A percentile compares a stretch with the other conserved stretches of the same genome.
phyloP scores from a whole-genome alignment of 2,888 invertebrate species.

The Micropterix aruncella region DNA sequence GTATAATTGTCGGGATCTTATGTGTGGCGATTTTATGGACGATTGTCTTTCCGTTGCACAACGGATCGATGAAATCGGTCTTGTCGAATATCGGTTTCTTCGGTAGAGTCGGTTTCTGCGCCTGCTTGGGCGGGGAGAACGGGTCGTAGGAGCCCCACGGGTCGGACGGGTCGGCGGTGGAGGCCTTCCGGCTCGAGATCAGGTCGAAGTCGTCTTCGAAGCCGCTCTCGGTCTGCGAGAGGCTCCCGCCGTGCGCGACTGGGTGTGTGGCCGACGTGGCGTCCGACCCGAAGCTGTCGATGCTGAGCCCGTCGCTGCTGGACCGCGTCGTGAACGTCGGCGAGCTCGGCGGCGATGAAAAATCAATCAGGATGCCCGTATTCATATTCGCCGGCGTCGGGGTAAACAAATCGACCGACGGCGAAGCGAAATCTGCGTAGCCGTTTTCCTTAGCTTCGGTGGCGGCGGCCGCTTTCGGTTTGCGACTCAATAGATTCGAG shows the following conservation, averaged over 20 bases:
- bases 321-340: constrained; percentile 62
- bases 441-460: not conserved
- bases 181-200: constrained; percentile 35
- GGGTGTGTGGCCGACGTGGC: constrained; percentile 43
- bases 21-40: constrained; percentile 26
- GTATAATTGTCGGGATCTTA: constrained; percentile 62
- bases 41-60: constrained; percentile 33
- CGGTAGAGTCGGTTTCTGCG: constrained; percentile 22
- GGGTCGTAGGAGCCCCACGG: constrained; percentile 41
- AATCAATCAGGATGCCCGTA: constrained; percentile 49
- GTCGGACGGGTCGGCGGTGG: constrained; percentile 31
- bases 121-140: constrained; percentile 32
- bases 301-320: constrained; percentile 59
- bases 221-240: constrained; percentile 62
- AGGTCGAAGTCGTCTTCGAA: constrained; percentile 76
- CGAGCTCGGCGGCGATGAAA: constrained; percentile 59
- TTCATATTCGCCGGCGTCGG: constrained; percentile 12
- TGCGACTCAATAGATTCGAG: constrained; percentile 26
- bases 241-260: constrained; percentile 43
- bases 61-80: constrained; percentile 43
- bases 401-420: constrained; percentile 6
- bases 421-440: not conserved
- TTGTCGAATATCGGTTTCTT: constrained; percentile 45
- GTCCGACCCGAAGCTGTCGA: constrained; percentile 64
- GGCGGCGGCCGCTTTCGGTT: constrained; percentile 17